Evolutionary conservation across 2,888 invertebrate genomes (phyloP), one percentile per base, ranked within the genome.

Genomic region (Calliphora vomitoria): DNA sequence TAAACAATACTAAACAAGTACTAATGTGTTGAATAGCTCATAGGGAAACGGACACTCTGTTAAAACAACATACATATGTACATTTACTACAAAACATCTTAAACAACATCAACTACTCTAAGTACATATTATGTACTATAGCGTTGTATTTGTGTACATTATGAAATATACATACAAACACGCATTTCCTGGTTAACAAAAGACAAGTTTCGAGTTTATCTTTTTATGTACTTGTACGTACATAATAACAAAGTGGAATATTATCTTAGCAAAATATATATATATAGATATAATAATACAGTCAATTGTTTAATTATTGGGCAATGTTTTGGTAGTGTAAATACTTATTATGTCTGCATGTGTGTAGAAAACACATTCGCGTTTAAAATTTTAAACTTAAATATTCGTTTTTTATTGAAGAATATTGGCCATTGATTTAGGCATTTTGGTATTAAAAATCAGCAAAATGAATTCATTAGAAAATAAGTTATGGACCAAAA

Each of bases 151-250:
- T n/a, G 50, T 55, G 10, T 31, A 1, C n/a, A 31, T 10, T 25
- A 60, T 11, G 8, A 44, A 44, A 44, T 44, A 44, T 11, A 44
- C 10, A 44, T 8, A 10, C 58, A 47, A 50, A 69, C 69, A 69
- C 69, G 69, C 31, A 50, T 69, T 69, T 69, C 69, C 69, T 47
- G 50, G 50, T 1, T n/a, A 35, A 62, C 10, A 35, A 35, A 38
- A 62, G 31, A n/a, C 3, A 62, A 35, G n/a, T n/a, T 62, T 35
- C 15, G 15, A 62, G 50, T 69, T 69, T 50, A 69, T 47, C 68
- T 68, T 25, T 50, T 50, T 50, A 69, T 69, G n/a, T 35, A 35
- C 35, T 62, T n/a, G 62, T 35, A 38, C 35, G 8, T 62, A 35
- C 13, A 13, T 31, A 60, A 6, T 55, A 55, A 55, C 11, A 55